Evolutionary conservation across 2,113 vertebrate genomes (phyloP), one percentile per base, ranked within the genome.

Genomic region (Rhinogobius similis): DNA sequence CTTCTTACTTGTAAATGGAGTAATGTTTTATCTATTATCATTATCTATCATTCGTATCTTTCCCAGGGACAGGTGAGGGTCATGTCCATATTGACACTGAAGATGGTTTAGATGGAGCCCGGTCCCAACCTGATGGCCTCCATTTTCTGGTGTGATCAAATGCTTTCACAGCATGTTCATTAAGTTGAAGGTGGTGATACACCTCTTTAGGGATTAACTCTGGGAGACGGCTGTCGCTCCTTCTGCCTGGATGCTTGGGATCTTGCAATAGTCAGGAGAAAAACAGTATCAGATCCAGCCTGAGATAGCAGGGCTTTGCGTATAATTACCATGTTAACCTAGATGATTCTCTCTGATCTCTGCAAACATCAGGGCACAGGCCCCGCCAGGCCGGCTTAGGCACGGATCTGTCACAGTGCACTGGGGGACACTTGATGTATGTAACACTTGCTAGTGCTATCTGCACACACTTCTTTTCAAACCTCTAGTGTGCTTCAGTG

Each of bases 201-300:
- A 90, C 74, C 75, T 94, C 91, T 93, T 92, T 83, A 87, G 93
- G 91, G 86, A 92, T 94, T 94, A 93, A 88, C 92, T 75, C 83
- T 93, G 67, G 75, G 79, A 94, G 94, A 94, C 81, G 87, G 82
- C 78, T 84, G 76, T 82, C 70, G 72, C 82, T 90, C 86, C 86
- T 86, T 70, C 86, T 92, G 87, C 91, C 88, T 93, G 90, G 82
- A 92, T 81, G 84, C 83, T 76, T 82, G 78, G 78, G 78, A 83
- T 87, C 79, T 86, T 67, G 24, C 84, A 78, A 81, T 20, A 69
- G 71, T 77, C 80, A 76, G 67, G 76, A 83, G 86, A 80, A 88
- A 89, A 92, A 95, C 90, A 92, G 91, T 94, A 93, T 91, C 91
- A 88, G 85, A 91, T 94, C 87, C 77, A 81, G 85, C 75, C 77